Conservation (phyloP, 1,140 invertebrate species). For the Rhyzopertha dominica region DNA sequence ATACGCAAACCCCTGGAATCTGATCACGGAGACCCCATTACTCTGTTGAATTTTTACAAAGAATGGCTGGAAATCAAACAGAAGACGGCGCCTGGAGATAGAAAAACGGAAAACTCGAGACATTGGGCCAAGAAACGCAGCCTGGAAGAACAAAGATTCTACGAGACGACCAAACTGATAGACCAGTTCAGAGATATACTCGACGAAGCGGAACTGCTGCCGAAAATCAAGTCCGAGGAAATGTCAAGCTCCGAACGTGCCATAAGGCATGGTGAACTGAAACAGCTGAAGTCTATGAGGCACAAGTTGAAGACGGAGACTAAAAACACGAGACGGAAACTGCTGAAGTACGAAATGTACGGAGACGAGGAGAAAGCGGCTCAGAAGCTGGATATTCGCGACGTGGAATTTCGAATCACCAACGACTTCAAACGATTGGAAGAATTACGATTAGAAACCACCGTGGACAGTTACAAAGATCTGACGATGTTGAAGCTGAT, state of each 20-base stretch:
- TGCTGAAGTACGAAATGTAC: slow-evolving; percentile 61
- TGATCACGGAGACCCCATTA: slow-evolving; percentile 93
- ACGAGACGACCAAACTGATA: slow-evolving; percentile 91
- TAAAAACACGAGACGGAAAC: slow-evolving; percentile 63
- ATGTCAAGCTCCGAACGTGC: slow-evolving; percentile 73
- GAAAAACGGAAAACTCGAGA: slow-evolving; percentile 49
- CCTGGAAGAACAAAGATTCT: slow-evolving; percentile 93
- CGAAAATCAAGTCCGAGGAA: slow-evolving; percentile 50
- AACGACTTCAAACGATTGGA: slow-evolving; percentile 45
- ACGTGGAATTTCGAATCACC: slow-evolving; percentile 78
- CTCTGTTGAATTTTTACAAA: slow-evolving; percentile 81
- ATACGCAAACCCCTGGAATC: slow-evolving; percentile 78
- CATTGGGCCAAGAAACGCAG: slow-evolving; percentile 85
- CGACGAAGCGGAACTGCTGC: slow-evolving; percentile 67
- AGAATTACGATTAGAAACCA: slow-evolving; percentile 63
- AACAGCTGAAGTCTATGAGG: slow-evolving; percentile 75
- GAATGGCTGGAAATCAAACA: slow-evolving; percentile 83
- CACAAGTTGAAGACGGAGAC: slow-evolving; percentile 56
- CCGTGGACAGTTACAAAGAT: slow-evolving; percentile 73
- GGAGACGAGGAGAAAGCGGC: slow-evolving; percentile 53
- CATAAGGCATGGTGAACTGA: slow-evolving; percentile 79
- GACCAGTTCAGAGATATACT: slow-evolving; percentile 84
- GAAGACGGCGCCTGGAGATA: slow-evolving; percentile 29
- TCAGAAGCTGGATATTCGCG: slow-evolving; percentile 73
- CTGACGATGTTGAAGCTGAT: slow-evolving; percentile 87